Base-by-base conservation (phyloP, 2,113 vertebrate genomes). In the Peromyscus leucopus region DNA sequence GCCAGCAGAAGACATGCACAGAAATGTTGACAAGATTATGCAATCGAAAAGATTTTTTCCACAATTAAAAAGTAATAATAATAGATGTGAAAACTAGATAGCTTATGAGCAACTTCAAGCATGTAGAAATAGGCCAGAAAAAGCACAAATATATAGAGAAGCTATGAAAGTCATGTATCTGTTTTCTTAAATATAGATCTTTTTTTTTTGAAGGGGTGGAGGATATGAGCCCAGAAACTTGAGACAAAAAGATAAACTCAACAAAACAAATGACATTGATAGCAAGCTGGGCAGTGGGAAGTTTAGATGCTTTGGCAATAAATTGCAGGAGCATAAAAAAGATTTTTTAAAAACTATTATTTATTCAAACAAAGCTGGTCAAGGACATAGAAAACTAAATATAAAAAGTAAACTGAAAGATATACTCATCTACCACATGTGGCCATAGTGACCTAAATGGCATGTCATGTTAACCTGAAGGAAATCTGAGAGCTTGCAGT, bases 31-130 rank as follows among this genome's bases (percentile, higher is more conserved):
- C 95, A 89, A 93, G 89, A 96, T 92, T 88, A 82, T 89, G 75
- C 87, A 87, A 79, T 42, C 63, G 84, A 96, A 94, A 93, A 69
- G 69, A 39, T 85, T 91, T 79, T 78, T 91, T 87, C 85, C 39
- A 91, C 42, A 94, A 97, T 97, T 96, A 97, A 96, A 96, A 95
- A 91, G 65, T 95, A 93, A 95, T 96, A 95, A 83, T 96, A 94
- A 96, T 80, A 96, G 94, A 86, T 21, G n/a, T 3, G 19, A 89
- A 94, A 95, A 86, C 24, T 92, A 90, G 80, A 76, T 65, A 86
- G 57, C 72, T 93, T 89, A 92, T 86, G 82, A 94, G 85, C 36
- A 86, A 91, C 39, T 74, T 78, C 55, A 93, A 88, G 79, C 71
- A 89, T 74, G 82, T 86, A 91, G 74, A 97, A 96, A 87, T 91